A percentile compares a stretch with the other conserved stretches of the same genome.
Evolutionary conservation across 2,113 vertebrate genomes (phyloP).

Genomic region (Tylochromis polylepis): DNA sequence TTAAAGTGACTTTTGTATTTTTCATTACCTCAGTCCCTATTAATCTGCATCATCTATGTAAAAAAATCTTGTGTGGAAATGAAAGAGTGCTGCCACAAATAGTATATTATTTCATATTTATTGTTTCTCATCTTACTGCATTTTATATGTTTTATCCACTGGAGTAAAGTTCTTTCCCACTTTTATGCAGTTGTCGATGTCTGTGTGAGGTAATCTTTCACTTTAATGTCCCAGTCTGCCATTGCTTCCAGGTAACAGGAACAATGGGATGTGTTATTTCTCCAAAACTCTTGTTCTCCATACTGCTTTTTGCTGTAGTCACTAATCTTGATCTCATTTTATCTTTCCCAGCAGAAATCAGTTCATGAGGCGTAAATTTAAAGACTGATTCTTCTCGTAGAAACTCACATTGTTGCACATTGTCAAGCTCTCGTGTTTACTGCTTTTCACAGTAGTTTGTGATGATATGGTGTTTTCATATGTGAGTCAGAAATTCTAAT

Average conservation of each 20-base stretch:
- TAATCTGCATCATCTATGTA: slow-evolving; percentile 4
- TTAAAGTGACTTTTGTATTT: slow-evolving; percentile 36
- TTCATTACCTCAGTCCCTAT: slow-evolving; percentile 14
- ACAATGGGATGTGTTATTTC: neutral
- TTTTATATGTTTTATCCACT: slow-evolving; percentile 14
- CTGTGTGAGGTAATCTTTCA: slow-evolving; percentile 12
- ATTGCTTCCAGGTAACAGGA: slow-evolving; percentile 18
- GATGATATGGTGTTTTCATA: neutral
- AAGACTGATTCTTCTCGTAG: neutral
- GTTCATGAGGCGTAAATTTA: neutral
- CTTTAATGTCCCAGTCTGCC: slow-evolving; percentile 32
- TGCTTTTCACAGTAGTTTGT: neutral
- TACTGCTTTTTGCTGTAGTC: neutral
- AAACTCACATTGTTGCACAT: neutral
- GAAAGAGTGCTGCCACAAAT: neutral
- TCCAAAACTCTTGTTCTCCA: neutral
- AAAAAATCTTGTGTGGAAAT: neutral
- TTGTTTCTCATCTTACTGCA: neutral
- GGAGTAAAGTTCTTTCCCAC: neutral
- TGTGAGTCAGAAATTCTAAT: neutral
- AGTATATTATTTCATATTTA: slow-evolving; percentile 19
- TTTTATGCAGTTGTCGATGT: neutral
- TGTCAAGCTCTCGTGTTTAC: neutral
- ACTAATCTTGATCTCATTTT: slow-evolving; percentile 8
- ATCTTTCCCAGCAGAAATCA: slow-evolving; percentile 3